A percentile compares a stretch with the other conserved stretches of the same genome.
These are phyloP conservation scores for Genyomyrus donnyi DNA, from an alignment of 2,113 vertebrate genomes.

Conservation along the genomic window DNA sequence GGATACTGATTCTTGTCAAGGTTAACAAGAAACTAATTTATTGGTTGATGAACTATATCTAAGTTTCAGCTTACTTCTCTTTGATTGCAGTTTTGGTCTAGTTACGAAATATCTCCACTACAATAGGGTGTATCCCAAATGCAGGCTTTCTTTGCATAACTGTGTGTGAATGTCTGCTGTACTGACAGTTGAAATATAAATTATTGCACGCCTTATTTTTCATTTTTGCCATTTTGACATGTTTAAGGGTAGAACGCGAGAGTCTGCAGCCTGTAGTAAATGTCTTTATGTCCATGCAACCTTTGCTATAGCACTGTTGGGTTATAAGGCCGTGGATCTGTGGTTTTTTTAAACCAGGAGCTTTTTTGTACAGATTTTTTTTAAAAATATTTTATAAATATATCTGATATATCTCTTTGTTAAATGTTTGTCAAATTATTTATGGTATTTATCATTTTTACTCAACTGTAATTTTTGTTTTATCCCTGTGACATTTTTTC, in stretches of 20 bases:
- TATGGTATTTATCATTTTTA: slow-evolving; percentile 32
- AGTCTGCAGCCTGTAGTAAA: background rate
- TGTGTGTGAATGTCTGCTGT: background rate
- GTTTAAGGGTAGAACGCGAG: background rate
- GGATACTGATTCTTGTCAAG: background rate
- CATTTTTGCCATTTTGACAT: background rate
- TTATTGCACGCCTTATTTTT: background rate
- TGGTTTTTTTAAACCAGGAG: slow-evolving; percentile 9
- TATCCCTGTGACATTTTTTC: slow-evolving; percentile 25
- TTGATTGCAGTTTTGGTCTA: background rate
- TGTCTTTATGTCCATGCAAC: background rate
- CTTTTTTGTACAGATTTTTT: slow-evolving; percentile 15
- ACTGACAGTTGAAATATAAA: background rate
- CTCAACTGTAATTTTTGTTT: background rate
- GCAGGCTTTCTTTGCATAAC: background rate
- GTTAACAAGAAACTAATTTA: background rate
- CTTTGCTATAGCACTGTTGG: slow-evolving; percentile 26
- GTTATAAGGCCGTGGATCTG: background rate
- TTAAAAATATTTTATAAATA: slow-evolving; percentile 11
- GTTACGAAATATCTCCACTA: background rate
- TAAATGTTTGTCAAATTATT: slow-evolving; percentile 18
- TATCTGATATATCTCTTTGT: slow-evolving; percentile 9
- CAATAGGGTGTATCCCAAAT: background rate
- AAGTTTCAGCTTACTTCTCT: background rate
- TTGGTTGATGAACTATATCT: background rate